phyloP scores from a whole-genome alignment of 2,113 vertebrate genomes.

The Paraplagusia blochii region DNA sequence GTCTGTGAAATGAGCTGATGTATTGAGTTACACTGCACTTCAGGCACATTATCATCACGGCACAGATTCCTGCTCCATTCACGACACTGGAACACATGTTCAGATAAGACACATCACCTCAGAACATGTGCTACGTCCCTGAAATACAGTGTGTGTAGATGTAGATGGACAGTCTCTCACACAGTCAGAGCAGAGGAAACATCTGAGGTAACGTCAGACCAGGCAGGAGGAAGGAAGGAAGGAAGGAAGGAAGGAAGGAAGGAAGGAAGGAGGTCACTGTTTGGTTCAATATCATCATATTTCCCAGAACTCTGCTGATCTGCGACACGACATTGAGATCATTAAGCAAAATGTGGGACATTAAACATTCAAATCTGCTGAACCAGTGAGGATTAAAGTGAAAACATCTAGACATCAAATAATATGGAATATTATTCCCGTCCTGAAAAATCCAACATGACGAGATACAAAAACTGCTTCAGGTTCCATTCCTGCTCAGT shows the following conservation, averaged over 20 bases:
- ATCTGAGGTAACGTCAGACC: not conserved
- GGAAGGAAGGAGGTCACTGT: no score
- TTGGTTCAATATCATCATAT: no score
- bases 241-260: no score
- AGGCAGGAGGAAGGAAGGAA: not conserved
- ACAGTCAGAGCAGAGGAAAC: conserved; percentile 7
- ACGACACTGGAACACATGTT: not conserved
- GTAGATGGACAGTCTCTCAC: conserved; percentile 6
- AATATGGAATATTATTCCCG: no score
- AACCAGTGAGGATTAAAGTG: no score
- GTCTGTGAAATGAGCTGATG: not conserved
- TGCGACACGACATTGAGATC: no score
- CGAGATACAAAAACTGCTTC: no score
- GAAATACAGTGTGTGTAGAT: conserved; percentile 24
- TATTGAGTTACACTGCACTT: not conserved
- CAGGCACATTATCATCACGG: not conserved
- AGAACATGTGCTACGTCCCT: not conserved
- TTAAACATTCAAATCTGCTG: no score
- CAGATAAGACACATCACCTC: conserved; percentile 17
- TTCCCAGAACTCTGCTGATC: not conserved
- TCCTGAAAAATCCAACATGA: no score
- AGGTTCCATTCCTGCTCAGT: not conserved
- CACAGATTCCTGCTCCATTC: not conserved
- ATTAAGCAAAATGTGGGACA: no score
- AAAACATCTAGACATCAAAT: no score